These are phyloP conservation scores for Chionoecetes opilio DNA, from an alignment of 1,140 invertebrate species.

Conservation along the genomic window DNA sequence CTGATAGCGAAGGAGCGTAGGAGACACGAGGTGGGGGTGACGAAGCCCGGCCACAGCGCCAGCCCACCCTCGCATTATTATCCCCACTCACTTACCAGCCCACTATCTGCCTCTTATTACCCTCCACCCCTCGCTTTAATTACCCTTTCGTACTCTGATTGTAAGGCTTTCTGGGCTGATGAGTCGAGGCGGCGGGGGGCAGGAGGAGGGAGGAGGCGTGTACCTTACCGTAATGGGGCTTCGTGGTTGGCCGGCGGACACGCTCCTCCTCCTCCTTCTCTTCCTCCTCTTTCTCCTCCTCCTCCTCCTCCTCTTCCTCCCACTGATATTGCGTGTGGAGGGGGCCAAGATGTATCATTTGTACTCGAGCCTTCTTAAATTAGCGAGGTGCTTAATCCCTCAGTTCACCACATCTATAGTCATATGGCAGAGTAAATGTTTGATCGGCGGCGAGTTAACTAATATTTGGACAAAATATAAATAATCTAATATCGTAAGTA, in stretches of 20 bases:
- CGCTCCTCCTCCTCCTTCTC: not conserved
- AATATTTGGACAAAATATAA: not conserved
- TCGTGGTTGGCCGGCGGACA: not conserved
- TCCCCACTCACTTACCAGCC: conserved; percentile 33
- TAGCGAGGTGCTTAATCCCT: not conserved
- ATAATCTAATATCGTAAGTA: no score
- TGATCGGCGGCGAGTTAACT: not conserved
- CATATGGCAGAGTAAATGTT: not conserved
- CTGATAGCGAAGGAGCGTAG: conserved; percentile 71
- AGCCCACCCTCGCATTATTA: conserved; percentile 52
- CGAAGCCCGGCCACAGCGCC: conserved; percentile 44
- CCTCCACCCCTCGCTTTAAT: conserved; percentile 39
- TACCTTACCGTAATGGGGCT: conserved; percentile 22
- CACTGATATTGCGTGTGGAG: not conserved
- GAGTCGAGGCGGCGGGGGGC: conserved; percentile 31
- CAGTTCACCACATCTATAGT: not conserved
- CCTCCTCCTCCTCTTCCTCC: no score
- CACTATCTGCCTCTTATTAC: conserved; percentile 13
- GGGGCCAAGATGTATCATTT: conserved; percentile 9
- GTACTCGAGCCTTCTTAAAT: not conserved
- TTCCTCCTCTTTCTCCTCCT: no score
- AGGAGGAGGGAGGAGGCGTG: no score
- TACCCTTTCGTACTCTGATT: conserved; percentile 63
- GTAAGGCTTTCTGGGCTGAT: conserved; percentile 25
- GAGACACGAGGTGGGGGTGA: conserved; percentile 72